Evolutionary conservation across 2,797 vertebrate species (phyloP).

Genomic region (Babyrousa celebensis): DNA sequence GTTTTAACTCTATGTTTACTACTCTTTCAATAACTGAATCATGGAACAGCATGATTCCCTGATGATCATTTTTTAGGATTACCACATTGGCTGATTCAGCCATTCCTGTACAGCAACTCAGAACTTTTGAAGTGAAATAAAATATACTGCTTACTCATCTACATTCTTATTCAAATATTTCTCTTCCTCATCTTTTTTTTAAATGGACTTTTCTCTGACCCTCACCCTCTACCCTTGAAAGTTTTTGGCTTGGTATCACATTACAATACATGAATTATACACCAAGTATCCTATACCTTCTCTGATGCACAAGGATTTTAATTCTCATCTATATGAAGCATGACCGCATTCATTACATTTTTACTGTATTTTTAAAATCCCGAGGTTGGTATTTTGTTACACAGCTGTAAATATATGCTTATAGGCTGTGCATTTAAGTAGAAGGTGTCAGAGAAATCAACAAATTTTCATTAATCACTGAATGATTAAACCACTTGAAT

Average conservation of each 20-base stretch:
- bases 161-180: not conserved
- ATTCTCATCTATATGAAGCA: not conserved
- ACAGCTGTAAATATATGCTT: not conserved
- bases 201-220: not conserved
- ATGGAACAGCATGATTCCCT: not conserved
- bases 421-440: not conserved
- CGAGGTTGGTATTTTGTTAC: not conserved
- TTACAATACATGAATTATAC: not conserved
- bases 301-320: not conserved
- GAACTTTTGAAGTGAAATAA: not conserved
- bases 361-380: not conserved
- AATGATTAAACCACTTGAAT: not conserved
- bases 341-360: not conserved
- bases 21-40: not conserved
- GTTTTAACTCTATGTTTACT: not conserved
- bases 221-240: not conserved
- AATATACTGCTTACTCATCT: not conserved
- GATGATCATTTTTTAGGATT: not conserved
- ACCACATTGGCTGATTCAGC: not conserved
- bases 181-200: not conserved
- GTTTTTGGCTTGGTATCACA: not conserved
- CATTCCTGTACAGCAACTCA: not conserved
- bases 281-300: not conserved
- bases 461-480: conserved; percentile 40
- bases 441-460: not conserved